Base-by-base conservation (phyloP, 2,113 vertebrate genomes). In the Actinemys pallida region DNA sequence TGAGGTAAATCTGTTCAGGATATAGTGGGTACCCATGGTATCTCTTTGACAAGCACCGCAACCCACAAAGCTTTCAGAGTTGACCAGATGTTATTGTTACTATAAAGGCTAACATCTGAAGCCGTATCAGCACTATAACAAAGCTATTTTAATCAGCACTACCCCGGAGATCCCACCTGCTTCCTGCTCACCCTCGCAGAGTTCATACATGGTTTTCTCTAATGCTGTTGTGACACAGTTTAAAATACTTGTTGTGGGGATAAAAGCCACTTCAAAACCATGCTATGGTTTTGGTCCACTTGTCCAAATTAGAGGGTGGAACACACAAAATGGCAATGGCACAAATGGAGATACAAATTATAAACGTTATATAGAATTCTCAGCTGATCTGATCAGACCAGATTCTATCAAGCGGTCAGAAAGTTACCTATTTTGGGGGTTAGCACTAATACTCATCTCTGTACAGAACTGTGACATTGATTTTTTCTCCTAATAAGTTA, bases 41-140 rank as follows among this genome's bases (percentile, higher is more conserved):
- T 2, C 42, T 87, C 75, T 90, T 87, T 93, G 85, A 87, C 85
- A 87, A 57, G 83, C 62, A 9, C 4, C 75, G 81, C 49, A 90
- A 96, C 88, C 94, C 80, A 3, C 94, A 90, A 86, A 91, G 83
- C 69, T 81, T 95, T 94, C 86, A 83, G 89, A 96, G 90, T 93
- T 94, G 95, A 29, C 90, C 95, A 97, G 93, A 95, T 95, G 96
- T 95, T 91, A 87, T 87, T 82, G 95, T 96, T 97, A 96, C 94
- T 86, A 81, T 95, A 95, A 86, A 91, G 89, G 81, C 86, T 90
- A 96, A 94, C 87, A 90, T 97, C 95, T 90, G 91, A 97, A 95
- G 88, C 57, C 52, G 56, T 92, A 62, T 87, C 85, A 87, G 50
- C 0, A 0, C 91, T 86, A 84, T 88, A 95, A 88, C 90, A 95